Evolutionary conservation across 1,140 invertebrate species (phyloP), one percentile per base, ranked within the genome.

Genomic region (Apis dorsata): DNA sequence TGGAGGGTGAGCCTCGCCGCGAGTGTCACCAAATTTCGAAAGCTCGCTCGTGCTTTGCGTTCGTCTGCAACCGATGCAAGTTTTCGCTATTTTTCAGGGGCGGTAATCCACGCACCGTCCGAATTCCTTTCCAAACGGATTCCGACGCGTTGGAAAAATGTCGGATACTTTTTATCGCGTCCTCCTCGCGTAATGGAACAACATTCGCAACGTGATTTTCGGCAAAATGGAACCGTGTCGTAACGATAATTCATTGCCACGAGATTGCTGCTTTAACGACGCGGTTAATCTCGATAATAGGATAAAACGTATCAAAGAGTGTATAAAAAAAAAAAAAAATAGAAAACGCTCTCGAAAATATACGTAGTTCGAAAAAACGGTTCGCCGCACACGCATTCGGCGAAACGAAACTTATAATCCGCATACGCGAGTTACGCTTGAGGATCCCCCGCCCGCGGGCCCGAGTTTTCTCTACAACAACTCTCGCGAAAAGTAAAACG

Each of bases 371-470:
- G 57, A 51, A 71, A 62, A 4, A 44, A 0, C 10, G 78, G n/a
- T 57, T 53, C 8, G 17, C n/a, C 34, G 55, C n/a, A n/a, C 28
- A 79, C 68, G 65, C 57, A 24, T 66, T 75, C 59, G n/a, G 60
- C 34, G 70, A 63, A 66, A 86, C 85, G 86, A 86, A 86, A 86
- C 59, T 86, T 55, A 34, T 70, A 15, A 83, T 63, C 70, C 70
- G 21, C 49, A 10, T 24, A 60, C 62, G 65, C 83, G 85, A 86
- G 75, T 83, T 86, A 86, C 66, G 79, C 63, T 21, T n/a, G 13
- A 5, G 34, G 68, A 72, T 57, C 51, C 28, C 17, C 24, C 12
- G 7, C 44, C n/a, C n/a, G n/a, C n/a, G n/a, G n/a, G n/a, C n/a
- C 24, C 28, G 49, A 7, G 28, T 49, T 60, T 51, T 73, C 57